Evolutionary conservation across 2,888 invertebrate species (phyloP).

Genomic region (Tipula vernalis): DNA sequence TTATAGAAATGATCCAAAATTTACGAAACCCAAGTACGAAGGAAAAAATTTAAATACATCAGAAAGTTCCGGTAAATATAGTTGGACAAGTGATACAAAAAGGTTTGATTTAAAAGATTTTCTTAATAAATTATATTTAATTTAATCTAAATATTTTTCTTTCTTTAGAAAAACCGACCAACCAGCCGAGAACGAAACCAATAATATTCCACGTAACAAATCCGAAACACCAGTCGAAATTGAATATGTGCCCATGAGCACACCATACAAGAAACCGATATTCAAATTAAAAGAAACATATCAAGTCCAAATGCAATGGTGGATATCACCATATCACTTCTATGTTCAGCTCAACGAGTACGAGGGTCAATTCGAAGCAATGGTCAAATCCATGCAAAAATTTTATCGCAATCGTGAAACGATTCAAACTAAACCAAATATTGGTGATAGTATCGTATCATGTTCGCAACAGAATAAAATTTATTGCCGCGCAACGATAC

Average conservation of each 20-base stretch:
- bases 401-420: constrained; percentile 42
- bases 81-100: not conserved
- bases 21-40: not conserved
- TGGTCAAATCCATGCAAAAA: constrained; percentile 60
- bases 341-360: constrained; percentile 45
- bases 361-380: constrained; percentile 44
- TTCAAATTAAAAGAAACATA: constrained; percentile 42
- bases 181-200: not conserved
- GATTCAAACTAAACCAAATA: constrained; percentile 24
- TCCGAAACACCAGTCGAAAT: not conserved
- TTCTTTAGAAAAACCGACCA: not conserved
- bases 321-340: constrained; percentile 59
- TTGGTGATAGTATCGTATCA: constrained; percentile 52
- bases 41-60: not conserved
- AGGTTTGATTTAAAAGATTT: not conserved
- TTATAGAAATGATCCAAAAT: not conserved
- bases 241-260: constrained; percentile 36
- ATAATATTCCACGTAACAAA: not conserved
- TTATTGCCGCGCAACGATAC: constrained; percentile 54
- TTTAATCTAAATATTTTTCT: not conserved
- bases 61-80: constrained; percentile 10
- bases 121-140: not conserved
- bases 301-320: constrained; percentile 57
- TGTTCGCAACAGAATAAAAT: constrained; percentile 57
- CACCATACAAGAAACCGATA: constrained; percentile 37